Evolutionary conservation across 2,888 invertebrate species (phyloP).

Genomic region (Heteropelma amictum): DNA sequence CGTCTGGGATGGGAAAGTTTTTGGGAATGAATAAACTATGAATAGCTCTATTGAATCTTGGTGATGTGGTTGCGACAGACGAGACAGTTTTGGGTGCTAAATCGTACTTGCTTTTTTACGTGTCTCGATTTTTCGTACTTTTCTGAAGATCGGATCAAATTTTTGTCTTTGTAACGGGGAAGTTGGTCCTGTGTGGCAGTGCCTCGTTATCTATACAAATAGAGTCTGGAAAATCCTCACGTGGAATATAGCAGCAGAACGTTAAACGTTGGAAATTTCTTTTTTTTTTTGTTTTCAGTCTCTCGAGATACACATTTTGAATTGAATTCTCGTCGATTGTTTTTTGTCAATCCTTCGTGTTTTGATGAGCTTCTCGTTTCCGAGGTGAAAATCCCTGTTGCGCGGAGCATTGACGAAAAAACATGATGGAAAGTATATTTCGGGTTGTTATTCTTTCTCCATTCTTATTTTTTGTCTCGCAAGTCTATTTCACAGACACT

Average conservation of each 20-base stretch:
- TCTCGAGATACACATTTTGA: slow-evolving; percentile 33
- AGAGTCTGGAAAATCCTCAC: slow-evolving; percentile 17
- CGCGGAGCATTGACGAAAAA: slow-evolving; percentile 60
- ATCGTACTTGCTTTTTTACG: not conserved
- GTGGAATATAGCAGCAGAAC: too few relatives aligned
- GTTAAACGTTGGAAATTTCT: slow-evolving; percentile 28
- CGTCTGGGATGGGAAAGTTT: slow-evolving; percentile 8
- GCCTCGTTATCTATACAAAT: slow-evolving; percentile 55
- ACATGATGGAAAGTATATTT: slow-evolving; percentile 27
- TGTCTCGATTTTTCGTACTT: not conserved
- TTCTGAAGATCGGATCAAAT: slow-evolving; percentile 20
- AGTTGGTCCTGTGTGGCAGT: slow-evolving; percentile 64
- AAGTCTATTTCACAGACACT: slow-evolving; percentile 61
- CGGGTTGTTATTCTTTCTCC: slow-evolving; percentile 35
- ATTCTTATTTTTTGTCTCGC: slow-evolving; percentile 7
- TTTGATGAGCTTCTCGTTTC: too few relatives aligned
- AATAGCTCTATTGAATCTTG: slow-evolving; percentile 39
- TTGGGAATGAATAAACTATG: slow-evolving; percentile 20
- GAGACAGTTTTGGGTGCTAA: slow-evolving; percentile 7
- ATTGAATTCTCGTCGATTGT: slow-evolving; percentile 53
- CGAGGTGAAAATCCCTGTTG: slow-evolving; percentile 35
- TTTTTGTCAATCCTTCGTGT: not conserved
- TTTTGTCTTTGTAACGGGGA: slow-evolving; percentile 44
- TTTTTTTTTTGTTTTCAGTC: slow-evolving; percentile 33
- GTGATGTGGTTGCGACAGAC: slow-evolving; percentile 7